Evolutionary conservation across 2,888 invertebrate genomes (phyloP).

Genomic region (Exocentrus adspersus): DNA sequence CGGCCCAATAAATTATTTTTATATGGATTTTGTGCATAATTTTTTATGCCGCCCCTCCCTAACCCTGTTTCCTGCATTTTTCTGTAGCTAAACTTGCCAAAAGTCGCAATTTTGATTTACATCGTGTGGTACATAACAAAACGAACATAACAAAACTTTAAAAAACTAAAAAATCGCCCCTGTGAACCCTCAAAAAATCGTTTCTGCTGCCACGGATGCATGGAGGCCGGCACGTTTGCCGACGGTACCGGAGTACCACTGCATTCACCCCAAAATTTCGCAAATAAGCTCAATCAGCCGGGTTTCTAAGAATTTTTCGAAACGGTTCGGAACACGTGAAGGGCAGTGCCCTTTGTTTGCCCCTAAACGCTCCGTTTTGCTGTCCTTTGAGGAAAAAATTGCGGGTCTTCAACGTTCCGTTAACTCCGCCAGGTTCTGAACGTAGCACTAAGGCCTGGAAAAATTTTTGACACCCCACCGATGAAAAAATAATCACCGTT

Average conservation of each 20-base stretch:
- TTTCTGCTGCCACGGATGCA: background rate
- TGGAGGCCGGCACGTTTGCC: background rate
- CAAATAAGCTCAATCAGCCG: background rate
- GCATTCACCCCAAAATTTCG: background rate
- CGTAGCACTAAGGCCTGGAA: background rate
- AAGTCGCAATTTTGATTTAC: too few relatives aligned
- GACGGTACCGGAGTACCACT: background rate
- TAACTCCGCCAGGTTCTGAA: background rate
- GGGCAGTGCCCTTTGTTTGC: background rate
- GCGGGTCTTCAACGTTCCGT: background rate
- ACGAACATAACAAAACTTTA: too few relatives aligned
- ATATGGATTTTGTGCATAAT: too few relatives aligned
- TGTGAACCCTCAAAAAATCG: background rate
- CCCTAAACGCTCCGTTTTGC: background rate
- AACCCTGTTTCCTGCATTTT: too few relatives aligned
- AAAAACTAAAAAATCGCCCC: too few relatives aligned
- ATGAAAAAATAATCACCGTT: background rate
- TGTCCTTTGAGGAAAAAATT: background rate
- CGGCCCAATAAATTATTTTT: too few relatives aligned
- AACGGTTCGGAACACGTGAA: background rate
- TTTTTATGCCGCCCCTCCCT: too few relatives aligned
- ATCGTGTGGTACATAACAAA: too few relatives aligned
- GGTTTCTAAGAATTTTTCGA: background rate
- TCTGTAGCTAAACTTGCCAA: too few relatives aligned
- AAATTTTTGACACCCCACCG: background rate